Evolutionary conservation across 2,113 vertebrate species (phyloP).

Genomic region (Perca schrenkii): DNA sequence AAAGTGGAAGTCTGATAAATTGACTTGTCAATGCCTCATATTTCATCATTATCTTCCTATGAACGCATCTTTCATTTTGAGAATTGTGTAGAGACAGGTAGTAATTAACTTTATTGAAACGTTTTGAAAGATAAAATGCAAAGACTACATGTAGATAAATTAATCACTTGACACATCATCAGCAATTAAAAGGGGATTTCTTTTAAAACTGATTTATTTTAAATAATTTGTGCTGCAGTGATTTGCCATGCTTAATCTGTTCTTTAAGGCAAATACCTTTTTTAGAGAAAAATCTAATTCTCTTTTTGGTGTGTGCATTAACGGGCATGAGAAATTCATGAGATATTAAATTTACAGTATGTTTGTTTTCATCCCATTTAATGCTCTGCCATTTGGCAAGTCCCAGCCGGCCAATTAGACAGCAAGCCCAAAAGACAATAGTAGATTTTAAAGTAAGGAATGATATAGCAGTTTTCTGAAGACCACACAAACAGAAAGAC

Average conservation of each 20-base stretch:
- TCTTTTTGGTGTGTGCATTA: not conserved
- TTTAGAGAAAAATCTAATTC: not conserved
- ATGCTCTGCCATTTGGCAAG: not conserved
- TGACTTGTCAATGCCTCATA: conserved; percentile 16
- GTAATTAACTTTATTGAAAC: not conserved
- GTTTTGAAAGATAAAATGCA: no score
- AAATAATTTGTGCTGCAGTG: no score
- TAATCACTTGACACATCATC: no score
- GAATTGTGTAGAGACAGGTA: conserved; percentile 30
- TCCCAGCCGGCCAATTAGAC: conserved; percentile 29
- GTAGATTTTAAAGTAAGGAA: conserved; percentile 26
- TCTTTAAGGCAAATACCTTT: not conserved
- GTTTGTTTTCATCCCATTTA: conserved; percentile 30
- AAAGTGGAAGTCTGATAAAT: conserved; percentile 15
- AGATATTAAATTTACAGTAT: conserved; percentile 35
- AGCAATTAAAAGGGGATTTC: no score
- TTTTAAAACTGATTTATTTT: no score
- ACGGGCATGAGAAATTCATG: conserved; percentile 24
- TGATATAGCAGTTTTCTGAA: conserved; percentile 30
- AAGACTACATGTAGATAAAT: no score
- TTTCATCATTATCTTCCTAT: conserved; percentile 29
- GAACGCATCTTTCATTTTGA: conserved; percentile 38
- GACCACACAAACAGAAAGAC: not conserved
- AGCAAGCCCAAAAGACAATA: conserved; percentile 29
- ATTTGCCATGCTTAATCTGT: no score